A percentile compares a stretch with the other conserved stretches of the same genome.
Evolutionary conservation across 2,888 invertebrate species (phyloP).

Genomic region (Nysson spinosus): DNA sequence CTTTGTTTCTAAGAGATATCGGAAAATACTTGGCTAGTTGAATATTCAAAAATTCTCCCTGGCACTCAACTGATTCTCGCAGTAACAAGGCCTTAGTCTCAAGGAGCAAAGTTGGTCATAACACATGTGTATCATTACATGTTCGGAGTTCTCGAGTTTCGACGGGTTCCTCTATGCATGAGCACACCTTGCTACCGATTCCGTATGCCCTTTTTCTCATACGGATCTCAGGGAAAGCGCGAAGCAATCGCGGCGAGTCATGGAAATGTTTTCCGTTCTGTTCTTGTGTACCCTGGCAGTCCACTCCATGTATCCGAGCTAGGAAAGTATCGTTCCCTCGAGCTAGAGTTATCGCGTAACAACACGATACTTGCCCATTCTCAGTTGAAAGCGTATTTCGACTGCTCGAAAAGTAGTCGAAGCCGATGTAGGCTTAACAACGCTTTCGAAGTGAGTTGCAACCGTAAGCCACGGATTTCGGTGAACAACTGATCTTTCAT

Average conservation of each 20-base stretch:
- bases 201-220: constrained; percentile 37
- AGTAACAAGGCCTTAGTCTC: constrained; percentile 45
- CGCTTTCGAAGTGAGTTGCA: constrained; percentile 60
- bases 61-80: constrained; percentile 20
- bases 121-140: constrained; percentile 50
- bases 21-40: neutral
- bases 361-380: constrained; percentile 65
- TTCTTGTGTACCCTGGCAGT: constrained; percentile 39
- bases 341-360: constrained; percentile 56
- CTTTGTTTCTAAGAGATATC: neutral
- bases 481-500: neutral
- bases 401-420: constrained; percentile 43
- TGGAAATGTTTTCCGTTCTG: constrained; percentile 44
- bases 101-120: constrained; percentile 46
- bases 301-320: constrained; percentile 25
- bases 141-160: constrained; percentile 43
- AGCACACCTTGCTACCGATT: constrained; percentile 42
- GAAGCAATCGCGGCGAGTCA: constrained; percentile 52
- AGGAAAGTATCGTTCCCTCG: constrained; percentile 34
- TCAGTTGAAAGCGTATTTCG: constrained; percentile 44
- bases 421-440: constrained; percentile 35
- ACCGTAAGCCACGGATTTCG: constrained; percentile 25
- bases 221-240: constrained; percentile 26
- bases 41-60: constrained; percentile 32
- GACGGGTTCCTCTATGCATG: constrained; percentile 45